Conservation (phyloP, 2,797 vertebrate genomes). For the Sparus aurata region DNA sequence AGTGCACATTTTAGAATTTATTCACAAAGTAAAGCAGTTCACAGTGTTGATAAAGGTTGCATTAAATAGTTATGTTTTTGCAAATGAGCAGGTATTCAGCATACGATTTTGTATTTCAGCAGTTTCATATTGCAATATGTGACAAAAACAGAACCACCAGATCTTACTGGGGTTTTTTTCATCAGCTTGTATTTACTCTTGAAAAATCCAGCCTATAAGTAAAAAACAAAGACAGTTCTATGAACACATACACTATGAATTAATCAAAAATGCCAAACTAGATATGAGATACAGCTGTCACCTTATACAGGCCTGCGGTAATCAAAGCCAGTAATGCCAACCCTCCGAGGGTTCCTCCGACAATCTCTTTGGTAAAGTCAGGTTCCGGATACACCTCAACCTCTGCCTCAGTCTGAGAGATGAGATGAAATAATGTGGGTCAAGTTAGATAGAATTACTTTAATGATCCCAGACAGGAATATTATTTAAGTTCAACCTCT, state of each 20-base stretch:
- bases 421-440: not conserved
- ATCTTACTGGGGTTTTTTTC: conserved; percentile 20
- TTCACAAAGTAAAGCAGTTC: not conserved
- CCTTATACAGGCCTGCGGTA: conserved; percentile 87
- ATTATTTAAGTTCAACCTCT: not conserved
- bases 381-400: conserved; percentile 82
- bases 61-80: not conserved
- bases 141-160: not conserved
- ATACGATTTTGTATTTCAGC: not conserved
- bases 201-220: conserved; percentile 89
- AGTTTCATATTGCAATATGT: conserved; percentile 10
- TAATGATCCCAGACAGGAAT: too few species aligned
- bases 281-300: conserved; percentile 45
- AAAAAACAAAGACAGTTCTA: conserved; percentile 8
- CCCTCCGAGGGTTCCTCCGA: conserved; percentile 87
- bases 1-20: not conserved
- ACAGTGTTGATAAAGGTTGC: not conserved
- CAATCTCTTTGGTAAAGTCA: conserved; percentile 84
- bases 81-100: not conserved
- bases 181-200: conserved; percentile 88
- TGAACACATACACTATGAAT: not conserved
- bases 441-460: too few species aligned
- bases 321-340: conserved; percentile 84
- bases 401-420: conserved; percentile 83
- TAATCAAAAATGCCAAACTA: not conserved